Percentiles rank a stretch among this genome's conserved stretches.
These are phyloP conservation scores for Sebastes fasciatus DNA, from an alignment of 2,113 vertebrate genomes.

Conservation along the genomic window DNA sequence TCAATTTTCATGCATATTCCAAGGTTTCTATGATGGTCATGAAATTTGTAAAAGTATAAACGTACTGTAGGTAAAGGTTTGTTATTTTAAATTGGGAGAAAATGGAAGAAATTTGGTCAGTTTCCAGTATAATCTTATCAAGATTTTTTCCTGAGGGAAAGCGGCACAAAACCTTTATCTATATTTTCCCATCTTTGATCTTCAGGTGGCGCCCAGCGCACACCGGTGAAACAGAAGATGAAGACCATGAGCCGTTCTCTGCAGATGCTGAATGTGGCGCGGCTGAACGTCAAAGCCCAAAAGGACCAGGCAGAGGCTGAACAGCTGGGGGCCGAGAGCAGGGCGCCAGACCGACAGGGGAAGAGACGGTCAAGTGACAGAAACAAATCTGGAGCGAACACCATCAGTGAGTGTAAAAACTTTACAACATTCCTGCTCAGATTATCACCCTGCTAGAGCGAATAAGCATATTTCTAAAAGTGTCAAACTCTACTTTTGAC, in stretches of 20 bases:
- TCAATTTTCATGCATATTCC: neutral
- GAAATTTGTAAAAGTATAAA: neutral
- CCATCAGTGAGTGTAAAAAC: constrained; percentile 67
- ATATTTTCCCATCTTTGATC: neutral
- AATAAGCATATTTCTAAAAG: neutral
- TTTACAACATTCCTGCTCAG: neutral
- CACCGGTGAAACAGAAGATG: constrained; percentile 97
- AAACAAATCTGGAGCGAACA: constrained; percentile 61
- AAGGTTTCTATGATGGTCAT: neutral
- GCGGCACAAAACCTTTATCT: neutral
- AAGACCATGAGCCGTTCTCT: constrained; percentile 96
- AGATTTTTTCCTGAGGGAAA: neutral
- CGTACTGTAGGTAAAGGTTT: too few species aligned
- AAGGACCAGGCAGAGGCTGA: constrained; percentile 86
- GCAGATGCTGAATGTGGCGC: constrained; percentile 96
- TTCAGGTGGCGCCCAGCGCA: constrained; percentile 90
- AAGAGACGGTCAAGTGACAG: constrained; percentile 82
- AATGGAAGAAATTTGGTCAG: neutral
- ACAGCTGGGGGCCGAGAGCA: constrained; percentile 70
- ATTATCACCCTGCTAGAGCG: neutral
- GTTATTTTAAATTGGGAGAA: neutral
- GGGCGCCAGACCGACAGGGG: constrained; percentile 70
- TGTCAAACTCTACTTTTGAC: neutral
- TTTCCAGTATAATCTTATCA: neutral
- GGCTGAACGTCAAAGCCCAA: constrained; percentile 94